A percentile compares a stretch with the other conserved stretches of the same genome.
Evolutionary conservation across 2,797 vertebrate species (phyloP).

Genomic region (Spinibarbus caldwelli): DNA sequence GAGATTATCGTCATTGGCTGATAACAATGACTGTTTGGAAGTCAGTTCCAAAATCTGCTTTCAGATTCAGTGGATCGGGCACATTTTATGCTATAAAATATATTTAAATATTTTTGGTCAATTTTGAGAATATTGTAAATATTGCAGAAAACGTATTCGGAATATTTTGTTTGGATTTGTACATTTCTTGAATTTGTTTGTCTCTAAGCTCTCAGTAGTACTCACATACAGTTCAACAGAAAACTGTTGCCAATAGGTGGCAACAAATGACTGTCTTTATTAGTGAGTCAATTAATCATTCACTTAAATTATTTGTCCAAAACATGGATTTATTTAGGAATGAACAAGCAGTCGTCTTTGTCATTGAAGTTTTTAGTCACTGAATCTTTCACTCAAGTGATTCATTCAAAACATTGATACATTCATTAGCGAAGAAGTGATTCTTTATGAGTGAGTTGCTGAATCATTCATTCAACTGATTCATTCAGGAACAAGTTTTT

Average conservation of each 20-base stretch:
- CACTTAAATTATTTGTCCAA: neutral
- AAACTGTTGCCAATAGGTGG: constrained; percentile 2
- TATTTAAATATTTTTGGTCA: neutral
- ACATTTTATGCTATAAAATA: neutral
- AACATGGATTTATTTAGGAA: neutral
- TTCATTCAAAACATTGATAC: neutral
- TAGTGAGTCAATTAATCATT: neutral
- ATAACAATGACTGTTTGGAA: neutral
- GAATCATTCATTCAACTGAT: neutral
- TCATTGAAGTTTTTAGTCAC: neutral
- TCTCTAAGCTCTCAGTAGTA: too few relatives aligned
- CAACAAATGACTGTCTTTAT: neutral
- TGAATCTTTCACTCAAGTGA: neutral
- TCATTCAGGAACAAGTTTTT: neutral
- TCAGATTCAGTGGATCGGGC: neutral
- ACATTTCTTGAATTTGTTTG: neutral
- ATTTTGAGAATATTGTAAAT: neutral
- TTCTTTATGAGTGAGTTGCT: neutral
- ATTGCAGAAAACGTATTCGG: neutral
- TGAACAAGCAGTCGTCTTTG: neutral
- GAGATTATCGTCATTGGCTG: neutral
- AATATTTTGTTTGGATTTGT: neutral
- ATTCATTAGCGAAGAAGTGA: neutral
- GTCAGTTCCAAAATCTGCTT: neutral
- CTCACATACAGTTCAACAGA: too few relatives aligned